Conservation (phyloP, 2,888 invertebrate genomes). For the Ephialtes manifestator region DNA sequence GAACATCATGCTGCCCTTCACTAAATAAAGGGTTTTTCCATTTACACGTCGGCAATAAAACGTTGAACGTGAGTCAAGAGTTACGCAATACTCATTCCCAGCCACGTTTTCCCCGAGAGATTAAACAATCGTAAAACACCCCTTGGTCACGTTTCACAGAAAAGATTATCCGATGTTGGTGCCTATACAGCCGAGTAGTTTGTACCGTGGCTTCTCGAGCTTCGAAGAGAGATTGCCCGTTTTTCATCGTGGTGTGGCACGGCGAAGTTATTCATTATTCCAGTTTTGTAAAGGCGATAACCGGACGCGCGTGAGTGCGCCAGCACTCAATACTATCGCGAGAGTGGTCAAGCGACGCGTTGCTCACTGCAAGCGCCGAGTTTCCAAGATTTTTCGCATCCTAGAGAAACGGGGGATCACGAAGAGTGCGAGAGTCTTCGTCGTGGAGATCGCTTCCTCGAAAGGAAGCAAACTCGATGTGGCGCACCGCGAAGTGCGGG, state of each 20-base stretch:
- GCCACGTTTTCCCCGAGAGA: not conserved
- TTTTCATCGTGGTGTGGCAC: not conserved
- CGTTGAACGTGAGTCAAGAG: not conserved
- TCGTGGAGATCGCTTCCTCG: constrained; percentile 48
- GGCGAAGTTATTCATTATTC: constrained; percentile 38
- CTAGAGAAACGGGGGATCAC: constrained; percentile 1
- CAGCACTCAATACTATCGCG: constrained; percentile 11
- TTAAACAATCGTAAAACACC: constrained; percentile 31
- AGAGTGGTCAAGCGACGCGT: not conserved
- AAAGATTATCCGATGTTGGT: constrained; percentile 22
- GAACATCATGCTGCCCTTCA: not conserved
- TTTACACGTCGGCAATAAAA: not conserved
- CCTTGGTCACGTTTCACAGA: constrained; percentile 26
- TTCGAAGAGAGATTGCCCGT: constrained; percentile 28
- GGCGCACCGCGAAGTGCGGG: constrained; percentile 2
- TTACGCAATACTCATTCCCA: constrained; percentile 5
- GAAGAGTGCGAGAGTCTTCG: constrained; percentile 4
- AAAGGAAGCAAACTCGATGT: constrained; percentile 48
- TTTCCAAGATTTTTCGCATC: constrained; percentile 59
- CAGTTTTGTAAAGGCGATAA: constrained; percentile 47
- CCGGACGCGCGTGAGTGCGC: constrained; percentile 48
- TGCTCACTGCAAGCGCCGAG: constrained; percentile 20
- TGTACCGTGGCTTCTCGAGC: not conserved
- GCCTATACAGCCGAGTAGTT: constrained; percentile 5
- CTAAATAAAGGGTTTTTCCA: not conserved